These are phyloP conservation scores for Pantherophis alleghaniensis DNA, from an alignment of 2,797 vertebrate genomes.

Conservation along the genomic window DNA sequence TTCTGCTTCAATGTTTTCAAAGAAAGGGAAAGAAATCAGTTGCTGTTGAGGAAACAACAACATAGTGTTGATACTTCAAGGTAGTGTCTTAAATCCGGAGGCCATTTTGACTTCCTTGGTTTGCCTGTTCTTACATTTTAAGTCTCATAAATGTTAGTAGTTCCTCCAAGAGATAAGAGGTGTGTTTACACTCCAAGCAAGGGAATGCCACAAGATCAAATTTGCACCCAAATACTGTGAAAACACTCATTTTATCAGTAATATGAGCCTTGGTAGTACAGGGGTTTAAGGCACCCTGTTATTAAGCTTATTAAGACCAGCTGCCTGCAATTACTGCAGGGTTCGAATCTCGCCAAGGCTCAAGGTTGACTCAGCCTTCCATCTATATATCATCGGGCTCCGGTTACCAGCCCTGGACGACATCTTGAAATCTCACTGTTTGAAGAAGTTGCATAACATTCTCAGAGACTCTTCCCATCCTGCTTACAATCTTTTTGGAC, in stretches of 20 bases:
- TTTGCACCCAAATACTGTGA: neutral
- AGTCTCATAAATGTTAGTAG: neutral
- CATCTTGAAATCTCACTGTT: no score
- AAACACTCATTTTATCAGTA: neutral
- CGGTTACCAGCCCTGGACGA: no score
- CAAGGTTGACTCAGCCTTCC: no score
- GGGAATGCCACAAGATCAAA: neutral
- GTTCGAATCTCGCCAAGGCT: no score
- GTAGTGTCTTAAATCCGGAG: constrained; percentile 15
- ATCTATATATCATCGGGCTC: neutral
- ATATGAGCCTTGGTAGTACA: neutral
- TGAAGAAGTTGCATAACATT: no score
- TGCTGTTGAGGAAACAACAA: neutral
- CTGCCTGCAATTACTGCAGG: no score
- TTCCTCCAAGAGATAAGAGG: constrained; percentile 18
- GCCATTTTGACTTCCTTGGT: constrained; percentile 7
- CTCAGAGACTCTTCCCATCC: no score
- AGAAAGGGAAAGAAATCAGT: fast-evolving
- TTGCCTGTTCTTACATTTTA: constrained; percentile 20
- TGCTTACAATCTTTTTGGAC: no score
- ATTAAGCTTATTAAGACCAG: no score
- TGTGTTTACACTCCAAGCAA: neutral
- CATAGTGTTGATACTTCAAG: constrained; percentile 12
- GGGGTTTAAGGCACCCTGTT: no score
- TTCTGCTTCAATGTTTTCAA: neutral